phyloP scores from a whole-genome alignment of 2,797 vertebrate genomes.

The Chelidonichthys spinosus region DNA sequence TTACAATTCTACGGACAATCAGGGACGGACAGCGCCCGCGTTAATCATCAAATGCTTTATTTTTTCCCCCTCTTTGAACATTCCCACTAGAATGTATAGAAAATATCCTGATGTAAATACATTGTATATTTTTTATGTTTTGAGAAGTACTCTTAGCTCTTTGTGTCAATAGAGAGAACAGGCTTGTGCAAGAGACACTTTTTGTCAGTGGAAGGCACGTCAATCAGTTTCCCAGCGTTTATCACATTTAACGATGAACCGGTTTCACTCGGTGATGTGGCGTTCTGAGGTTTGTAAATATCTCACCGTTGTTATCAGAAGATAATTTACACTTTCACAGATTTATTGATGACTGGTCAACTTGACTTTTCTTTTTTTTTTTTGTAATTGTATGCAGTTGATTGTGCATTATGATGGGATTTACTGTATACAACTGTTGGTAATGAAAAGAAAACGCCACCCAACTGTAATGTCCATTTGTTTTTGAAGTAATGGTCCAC shows the following conservation, averaged over 20 bases:
- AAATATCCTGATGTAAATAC: slow-evolving; percentile 92
- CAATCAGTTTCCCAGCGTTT: slow-evolving; percentile 56
- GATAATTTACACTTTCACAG: slow-evolving; percentile 20
- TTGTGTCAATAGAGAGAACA: slow-evolving; percentile 48
- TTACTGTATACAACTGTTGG: slow-evolving; percentile 48
- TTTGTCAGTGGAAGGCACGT: slow-evolving; percentile 63
- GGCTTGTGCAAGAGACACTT: slow-evolving; percentile 66
- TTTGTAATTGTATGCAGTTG: slow-evolving; percentile 41
- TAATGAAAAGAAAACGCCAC: slow-evolving; percentile 19
- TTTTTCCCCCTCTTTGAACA: slow-evolving; percentile 84
- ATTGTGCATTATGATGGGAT: slow-evolving; percentile 50
- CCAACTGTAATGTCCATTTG: slow-evolving; percentile 19
- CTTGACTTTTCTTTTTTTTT: slow-evolving; percentile 15
- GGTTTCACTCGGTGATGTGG: slow-evolving; percentile 28
- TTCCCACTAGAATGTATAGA: slow-evolving; percentile 91
- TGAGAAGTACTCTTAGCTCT: slow-evolving; percentile 66
- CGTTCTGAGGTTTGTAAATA: slow-evolving; percentile 63
- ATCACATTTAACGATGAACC: slow-evolving; percentile 41
- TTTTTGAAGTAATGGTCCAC: slow-evolving; percentile 14
- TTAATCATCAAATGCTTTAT: slow-evolving; percentile 72
- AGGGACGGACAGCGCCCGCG: slow-evolving; percentile 88
- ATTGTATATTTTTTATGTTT: slow-evolving; percentile 88
- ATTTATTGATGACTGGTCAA: slow-evolving; percentile 47
- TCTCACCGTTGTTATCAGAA: slow-evolving; percentile 34
- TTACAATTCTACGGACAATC: slow-evolving; percentile 92